A percentile compares a stretch with the other conserved stretches of the same genome.
phyloP scores from a whole-genome alignment of 2,113 vertebrate species.

The Electrona antarctica region DNA sequence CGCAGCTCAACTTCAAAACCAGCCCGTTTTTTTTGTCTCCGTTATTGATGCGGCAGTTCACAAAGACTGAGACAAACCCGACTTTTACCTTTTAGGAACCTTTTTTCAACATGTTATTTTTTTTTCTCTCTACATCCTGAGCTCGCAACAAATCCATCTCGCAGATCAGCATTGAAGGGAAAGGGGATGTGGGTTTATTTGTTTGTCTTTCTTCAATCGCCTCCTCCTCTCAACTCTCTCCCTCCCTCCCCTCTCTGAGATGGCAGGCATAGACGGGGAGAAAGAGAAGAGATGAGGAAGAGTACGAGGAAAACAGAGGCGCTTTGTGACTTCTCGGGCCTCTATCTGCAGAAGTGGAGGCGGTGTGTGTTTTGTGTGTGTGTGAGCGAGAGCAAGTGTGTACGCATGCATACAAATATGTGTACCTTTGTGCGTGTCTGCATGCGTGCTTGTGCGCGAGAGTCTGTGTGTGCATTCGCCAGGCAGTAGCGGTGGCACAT shows the following conservation, averaged over 20 bases:
- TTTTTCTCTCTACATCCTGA: too few species aligned
- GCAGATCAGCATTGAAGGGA: neutral
- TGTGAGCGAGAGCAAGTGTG: too few species aligned
- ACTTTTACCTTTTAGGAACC: too few species aligned
- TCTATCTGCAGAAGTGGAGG: neutral
- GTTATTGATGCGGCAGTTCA: neutral
- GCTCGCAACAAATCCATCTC: too few species aligned
- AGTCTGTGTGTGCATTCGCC: neutral
- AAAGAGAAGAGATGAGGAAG: too few species aligned
- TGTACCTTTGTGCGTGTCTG: neutral
- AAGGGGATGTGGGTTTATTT: neutral
- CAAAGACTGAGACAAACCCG: neutral
- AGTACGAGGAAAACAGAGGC: neutral
- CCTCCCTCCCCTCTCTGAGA: neutral
- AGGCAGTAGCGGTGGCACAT: neutral
- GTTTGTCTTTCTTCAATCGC: neutral
- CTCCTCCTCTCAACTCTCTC: too few species aligned
- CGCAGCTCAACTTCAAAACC: neutral
- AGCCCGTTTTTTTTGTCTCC: neutral
- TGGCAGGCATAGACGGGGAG: neutral
- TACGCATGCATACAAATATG: slow-evolving; percentile 33
- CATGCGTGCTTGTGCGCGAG: neutral
- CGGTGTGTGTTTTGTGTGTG: neutral
- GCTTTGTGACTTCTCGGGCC: slow-evolving; percentile 1
- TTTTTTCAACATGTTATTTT: too few species aligned